Evolutionary conservation across 2,113 vertebrate species (phyloP).

Genomic region (Cottus gobio): DNA sequence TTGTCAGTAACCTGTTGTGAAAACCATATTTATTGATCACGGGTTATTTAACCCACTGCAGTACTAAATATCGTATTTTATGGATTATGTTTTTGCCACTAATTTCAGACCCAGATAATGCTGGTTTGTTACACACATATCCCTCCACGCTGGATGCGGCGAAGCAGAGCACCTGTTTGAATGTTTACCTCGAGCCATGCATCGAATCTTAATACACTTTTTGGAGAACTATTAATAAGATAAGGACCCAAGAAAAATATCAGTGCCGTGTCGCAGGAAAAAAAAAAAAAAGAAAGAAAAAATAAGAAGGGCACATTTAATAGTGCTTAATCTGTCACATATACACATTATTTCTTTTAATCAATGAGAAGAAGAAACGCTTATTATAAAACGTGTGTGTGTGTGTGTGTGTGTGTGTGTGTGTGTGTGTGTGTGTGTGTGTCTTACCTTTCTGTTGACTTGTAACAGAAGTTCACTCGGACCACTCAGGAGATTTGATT

Average conservation of each 20-base stretch:
- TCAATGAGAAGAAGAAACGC: background rate
- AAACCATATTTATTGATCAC: background rate
- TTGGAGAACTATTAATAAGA: background rate
- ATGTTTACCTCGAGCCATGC: background rate
- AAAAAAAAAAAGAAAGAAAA: background rate
- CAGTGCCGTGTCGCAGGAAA: background rate
- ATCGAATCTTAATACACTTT: background rate
- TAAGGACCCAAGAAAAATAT: background rate
- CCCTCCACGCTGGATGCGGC: background rate
- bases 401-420: background rate
- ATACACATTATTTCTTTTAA: background rate
- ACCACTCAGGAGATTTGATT: background rate
- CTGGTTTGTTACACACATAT: background rate
- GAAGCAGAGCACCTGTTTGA: constrained; percentile 7
- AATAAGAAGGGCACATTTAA: too few species aligned
- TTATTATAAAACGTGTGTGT: too few species aligned
- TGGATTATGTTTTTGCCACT: background rate
- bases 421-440: background rate
- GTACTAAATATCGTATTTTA: background rate
- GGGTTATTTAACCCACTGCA: background rate
- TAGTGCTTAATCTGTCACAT: background rate
- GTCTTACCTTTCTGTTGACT: constrained; percentile 63
- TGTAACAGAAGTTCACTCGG: constrained; percentile 26
- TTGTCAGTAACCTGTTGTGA: background rate
- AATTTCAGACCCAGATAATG: background rate